Evolutionary conservation across 2,797 vertebrate genomes (phyloP).

Genomic region (Phrynocephalus guinanensis): DNA sequence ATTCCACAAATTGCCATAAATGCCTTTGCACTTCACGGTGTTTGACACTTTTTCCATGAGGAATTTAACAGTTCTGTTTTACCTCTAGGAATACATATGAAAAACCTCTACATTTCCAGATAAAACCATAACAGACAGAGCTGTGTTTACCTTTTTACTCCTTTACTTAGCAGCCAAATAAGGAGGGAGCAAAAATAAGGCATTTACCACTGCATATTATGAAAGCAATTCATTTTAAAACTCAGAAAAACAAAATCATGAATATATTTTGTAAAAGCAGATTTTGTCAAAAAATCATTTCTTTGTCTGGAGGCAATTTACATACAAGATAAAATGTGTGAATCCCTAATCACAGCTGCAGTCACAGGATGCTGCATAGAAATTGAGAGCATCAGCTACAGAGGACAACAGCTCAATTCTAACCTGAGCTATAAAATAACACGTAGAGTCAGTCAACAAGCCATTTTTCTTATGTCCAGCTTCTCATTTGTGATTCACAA

Average conservation of each 20-base stretch:
- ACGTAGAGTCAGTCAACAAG: background rate
- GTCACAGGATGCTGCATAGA: background rate
- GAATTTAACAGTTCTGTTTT: constrained; percentile 21
- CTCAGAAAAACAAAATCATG: background rate
- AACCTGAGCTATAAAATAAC: background rate
- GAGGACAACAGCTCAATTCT: background rate
- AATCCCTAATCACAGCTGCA: background rate
- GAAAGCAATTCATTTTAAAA: constrained; percentile 1
- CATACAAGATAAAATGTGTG: background rate
- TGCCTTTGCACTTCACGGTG: background rate
- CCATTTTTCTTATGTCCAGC: background rate
- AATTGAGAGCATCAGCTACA: background rate
- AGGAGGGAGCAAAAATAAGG: background rate
- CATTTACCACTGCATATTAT: background rate
- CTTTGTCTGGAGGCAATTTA: background rate
- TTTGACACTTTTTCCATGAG: background rate
- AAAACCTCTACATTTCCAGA: background rate
- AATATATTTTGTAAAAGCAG: background rate
- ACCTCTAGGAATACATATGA: background rate
- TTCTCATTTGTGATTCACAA: background rate
- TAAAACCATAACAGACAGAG: background rate
- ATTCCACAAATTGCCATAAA: constrained; percentile 18
- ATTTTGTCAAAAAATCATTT: background rate
- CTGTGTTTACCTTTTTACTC: background rate
- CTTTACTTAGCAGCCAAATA: background rate